phyloP scores from a whole-genome alignment of 2,113 vertebrate species.

The Perccottus glenii region DNA sequence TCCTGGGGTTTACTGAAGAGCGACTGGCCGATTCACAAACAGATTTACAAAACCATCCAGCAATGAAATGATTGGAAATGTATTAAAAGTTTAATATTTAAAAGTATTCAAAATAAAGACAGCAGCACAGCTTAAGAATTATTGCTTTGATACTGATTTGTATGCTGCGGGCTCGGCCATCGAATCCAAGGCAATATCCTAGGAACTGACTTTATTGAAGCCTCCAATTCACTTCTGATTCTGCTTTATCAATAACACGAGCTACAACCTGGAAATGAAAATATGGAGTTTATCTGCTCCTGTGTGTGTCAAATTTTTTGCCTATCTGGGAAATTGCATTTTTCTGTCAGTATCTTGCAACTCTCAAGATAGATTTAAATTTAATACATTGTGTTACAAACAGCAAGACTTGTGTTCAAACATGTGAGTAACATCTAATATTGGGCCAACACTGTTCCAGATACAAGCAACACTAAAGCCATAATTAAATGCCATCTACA shows the following conservation, averaged over 20 bases:
- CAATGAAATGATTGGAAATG: slow-evolving; percentile 22
- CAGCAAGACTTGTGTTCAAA: background rate
- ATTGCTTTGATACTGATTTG: slow-evolving; percentile 3
- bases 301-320: background rate
- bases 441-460: slow-evolving; percentile 16
- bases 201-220: slow-evolving; percentile 40
- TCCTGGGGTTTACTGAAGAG: slow-evolving; percentile 20
- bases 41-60: slow-evolving; percentile 28
- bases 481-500: slow-evolving; percentile 37
- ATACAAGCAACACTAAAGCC: slow-evolving; percentile 13
- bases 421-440: slow-evolving; percentile 8
- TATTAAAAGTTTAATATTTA: slow-evolving; percentile 42
- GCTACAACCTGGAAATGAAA: slow-evolving; percentile 18
- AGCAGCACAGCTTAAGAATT: slow-evolving; percentile 4
- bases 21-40: slow-evolving; percentile 29
- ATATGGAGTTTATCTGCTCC: slow-evolving; percentile 10
- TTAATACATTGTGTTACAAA: background rate
- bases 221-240: slow-evolving; percentile 34
- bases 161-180: background rate
- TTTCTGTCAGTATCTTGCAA: background rate
- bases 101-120: slow-evolving; percentile 16
- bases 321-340: background rate
- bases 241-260: slow-evolving; percentile 1
- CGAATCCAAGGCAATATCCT: slow-evolving; percentile 33
- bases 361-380: background rate